Percentiles rank a stretch among this genome's conserved stretches.
Evolutionary conservation across 2,888 invertebrate genomes (phyloP).

Genomic region (Lasiommata megera): DNA sequence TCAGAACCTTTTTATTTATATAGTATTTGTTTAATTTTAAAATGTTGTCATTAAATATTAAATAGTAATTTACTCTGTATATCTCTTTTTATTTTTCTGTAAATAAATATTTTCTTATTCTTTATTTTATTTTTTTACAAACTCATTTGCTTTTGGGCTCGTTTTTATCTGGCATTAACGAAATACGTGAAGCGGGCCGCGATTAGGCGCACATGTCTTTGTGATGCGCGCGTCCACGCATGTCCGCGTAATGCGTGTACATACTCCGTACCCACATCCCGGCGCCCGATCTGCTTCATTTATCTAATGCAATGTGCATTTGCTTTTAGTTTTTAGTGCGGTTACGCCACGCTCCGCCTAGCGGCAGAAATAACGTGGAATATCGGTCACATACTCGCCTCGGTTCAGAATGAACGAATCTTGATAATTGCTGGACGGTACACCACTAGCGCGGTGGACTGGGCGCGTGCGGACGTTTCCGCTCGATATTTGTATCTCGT

Average conservation of each 20-base stretch:
- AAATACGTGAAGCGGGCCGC: conserved; percentile 20
- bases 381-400: conserved; percentile 76
- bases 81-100: no score
- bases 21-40: no score
- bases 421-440: conserved; percentile 64
- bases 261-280: conserved; percentile 19
- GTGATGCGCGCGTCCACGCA: neutral
- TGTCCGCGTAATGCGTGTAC: neutral
- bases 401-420: conserved; percentile 63
- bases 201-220: conserved; percentile 22
- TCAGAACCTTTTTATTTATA: no score
- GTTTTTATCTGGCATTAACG: neutral
- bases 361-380: conserved; percentile 77
- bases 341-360: conserved; percentile 69
- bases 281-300: conserved; percentile 55
- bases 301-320: conserved; percentile 75
- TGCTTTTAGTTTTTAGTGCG: conserved; percentile 73
- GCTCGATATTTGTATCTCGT: conserved; percentile 41
- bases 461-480: conserved; percentile 72
- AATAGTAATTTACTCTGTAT: no score
- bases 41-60: no score
- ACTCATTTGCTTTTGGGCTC: no score
- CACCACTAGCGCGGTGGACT: conserved; percentile 64
- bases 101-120: no score
- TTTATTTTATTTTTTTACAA: no score